Evolutionary conservation across 2,888 invertebrate species (phyloP).

Genomic region (Metellina segmentata): DNA sequence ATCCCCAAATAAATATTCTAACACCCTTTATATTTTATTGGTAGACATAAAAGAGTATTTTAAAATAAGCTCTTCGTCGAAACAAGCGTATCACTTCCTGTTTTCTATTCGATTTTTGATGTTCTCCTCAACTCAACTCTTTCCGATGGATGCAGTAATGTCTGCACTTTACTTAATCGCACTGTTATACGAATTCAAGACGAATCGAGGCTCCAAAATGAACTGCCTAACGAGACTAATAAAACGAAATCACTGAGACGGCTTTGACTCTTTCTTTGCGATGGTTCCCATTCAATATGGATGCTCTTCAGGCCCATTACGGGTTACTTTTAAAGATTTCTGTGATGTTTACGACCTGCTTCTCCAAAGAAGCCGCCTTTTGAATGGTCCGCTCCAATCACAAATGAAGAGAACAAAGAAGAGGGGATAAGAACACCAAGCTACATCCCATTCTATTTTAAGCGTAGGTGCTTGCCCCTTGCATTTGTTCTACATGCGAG

Average conservation of each 20-base stretch:
- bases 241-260: constrained; percentile 22
- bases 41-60: no score
- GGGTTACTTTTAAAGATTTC: constrained; percentile 38
- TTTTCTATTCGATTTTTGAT: no score
- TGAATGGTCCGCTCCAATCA: constrained; percentile 21
- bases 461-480: neutral
- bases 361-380: constrained; percentile 38
- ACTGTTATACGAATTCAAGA: neutral
- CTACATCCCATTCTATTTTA: neutral
- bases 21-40: no score
- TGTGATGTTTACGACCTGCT: constrained; percentile 34
- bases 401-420: constrained; percentile 35
- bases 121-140: no score
- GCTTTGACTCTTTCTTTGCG: constrained; percentile 11
- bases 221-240: constrained; percentile 51
- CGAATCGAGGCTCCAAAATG: constrained; percentile 30
- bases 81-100: no score
- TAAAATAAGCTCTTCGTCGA: no score
- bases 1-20: no score
- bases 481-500: neutral
- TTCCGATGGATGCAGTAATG: neutral
- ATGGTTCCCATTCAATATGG: constrained; percentile 35
- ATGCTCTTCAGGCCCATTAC: constrained; percentile 46
- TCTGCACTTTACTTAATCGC: neutral
- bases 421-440: neutral